Percentiles rank a stretch among this genome's conserved stretches.
These are phyloP conservation scores for Channa maculata DNA, from an alignment of 2,113 vertebrate genomes.

Conservation along the genomic window DNA sequence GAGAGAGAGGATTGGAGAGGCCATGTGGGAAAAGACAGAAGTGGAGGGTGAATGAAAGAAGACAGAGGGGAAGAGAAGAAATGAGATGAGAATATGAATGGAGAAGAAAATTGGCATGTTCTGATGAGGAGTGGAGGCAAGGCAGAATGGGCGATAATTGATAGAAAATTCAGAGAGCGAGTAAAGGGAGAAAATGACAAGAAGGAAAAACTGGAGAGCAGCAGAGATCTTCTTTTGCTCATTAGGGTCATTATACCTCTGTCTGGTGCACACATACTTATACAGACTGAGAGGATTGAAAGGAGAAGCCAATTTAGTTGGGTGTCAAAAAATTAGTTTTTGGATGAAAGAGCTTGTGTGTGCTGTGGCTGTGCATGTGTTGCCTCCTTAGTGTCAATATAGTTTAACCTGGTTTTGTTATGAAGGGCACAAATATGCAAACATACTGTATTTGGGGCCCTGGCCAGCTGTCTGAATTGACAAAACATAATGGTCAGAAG, in stretches of 20 bases:
- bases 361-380: not conserved
- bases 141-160: conserved; percentile 68
- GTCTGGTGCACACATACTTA: conserved; percentile 27
- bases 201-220: conserved; percentile 42
- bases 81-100: conserved; percentile 33
- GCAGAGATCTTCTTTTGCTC: conserved; percentile 66
- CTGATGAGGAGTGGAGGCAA: conserved; percentile 44
- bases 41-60: conserved; percentile 38
- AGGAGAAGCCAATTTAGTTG: conserved; percentile 64
- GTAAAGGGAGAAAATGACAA: conserved; percentile 50
- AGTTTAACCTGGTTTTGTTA: conserved; percentile 8
- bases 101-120: conserved; percentile 50
- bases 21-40: not conserved
- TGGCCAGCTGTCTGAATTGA: conserved; percentile 14
- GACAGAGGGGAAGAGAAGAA: conserved; percentile 26
- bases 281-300: conserved; percentile 38
- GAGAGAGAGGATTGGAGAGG: not conserved
- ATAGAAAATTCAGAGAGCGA: conserved; percentile 63
- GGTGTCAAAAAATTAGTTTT: conserved; percentile 59
- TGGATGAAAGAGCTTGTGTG: conserved; percentile 51
- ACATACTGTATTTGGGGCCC: conserved; percentile 5
- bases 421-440: conserved; percentile 16
- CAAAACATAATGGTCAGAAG: not conserved
- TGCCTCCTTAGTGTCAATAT: conserved; percentile 3
- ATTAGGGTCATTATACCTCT: conserved; percentile 72